Evolutionary conservation across 2,113 vertebrate species (phyloP).

Genomic region (Hiodon tergisus): DNA sequence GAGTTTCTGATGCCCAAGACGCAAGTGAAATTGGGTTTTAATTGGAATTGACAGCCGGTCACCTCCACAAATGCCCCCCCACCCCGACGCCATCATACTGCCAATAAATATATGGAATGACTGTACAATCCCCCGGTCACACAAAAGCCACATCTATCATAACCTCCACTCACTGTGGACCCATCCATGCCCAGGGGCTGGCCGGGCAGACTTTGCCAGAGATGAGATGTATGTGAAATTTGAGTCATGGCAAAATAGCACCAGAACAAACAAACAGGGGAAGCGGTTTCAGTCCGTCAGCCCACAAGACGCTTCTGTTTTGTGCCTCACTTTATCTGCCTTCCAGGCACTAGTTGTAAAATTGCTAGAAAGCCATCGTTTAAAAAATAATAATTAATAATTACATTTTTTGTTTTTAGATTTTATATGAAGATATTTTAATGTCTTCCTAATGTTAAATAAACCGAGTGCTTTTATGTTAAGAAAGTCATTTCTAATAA

Average conservation of each 20-base stretch:
- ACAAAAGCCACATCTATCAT: too few species aligned
- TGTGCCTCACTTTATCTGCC: conserved; percentile 82
- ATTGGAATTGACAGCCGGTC: conserved; percentile 6
- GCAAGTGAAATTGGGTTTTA: too few species aligned
- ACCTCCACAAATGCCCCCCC: background rate
- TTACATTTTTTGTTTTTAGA: conserved; percentile 30
- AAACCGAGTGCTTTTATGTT: conserved; percentile 81
- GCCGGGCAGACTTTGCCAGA: background rate
- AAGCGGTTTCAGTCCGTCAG: conserved; percentile 85
- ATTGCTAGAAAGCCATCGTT: conserved; percentile 70
- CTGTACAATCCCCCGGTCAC: too few species aligned
- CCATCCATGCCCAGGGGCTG: background rate
- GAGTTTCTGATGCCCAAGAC: too few species aligned
- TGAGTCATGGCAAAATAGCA: background rate
- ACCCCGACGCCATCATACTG: conserved; percentile 13
- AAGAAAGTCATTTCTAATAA: conserved; percentile 86
- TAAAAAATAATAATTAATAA: conserved; percentile 60
- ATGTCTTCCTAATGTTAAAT: conserved; percentile 73
- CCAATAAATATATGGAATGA: background rate
- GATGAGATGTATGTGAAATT: conserved; percentile 1
- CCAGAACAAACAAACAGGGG: too few species aligned
- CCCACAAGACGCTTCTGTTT: conserved; percentile 23
- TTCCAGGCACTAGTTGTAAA: conserved; percentile 86
- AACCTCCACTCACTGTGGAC: background rate
- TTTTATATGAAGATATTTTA: conserved; percentile 68